phyloP scores from a whole-genome alignment of 1,140 invertebrate species.

The Archivesica marissinica region DNA sequence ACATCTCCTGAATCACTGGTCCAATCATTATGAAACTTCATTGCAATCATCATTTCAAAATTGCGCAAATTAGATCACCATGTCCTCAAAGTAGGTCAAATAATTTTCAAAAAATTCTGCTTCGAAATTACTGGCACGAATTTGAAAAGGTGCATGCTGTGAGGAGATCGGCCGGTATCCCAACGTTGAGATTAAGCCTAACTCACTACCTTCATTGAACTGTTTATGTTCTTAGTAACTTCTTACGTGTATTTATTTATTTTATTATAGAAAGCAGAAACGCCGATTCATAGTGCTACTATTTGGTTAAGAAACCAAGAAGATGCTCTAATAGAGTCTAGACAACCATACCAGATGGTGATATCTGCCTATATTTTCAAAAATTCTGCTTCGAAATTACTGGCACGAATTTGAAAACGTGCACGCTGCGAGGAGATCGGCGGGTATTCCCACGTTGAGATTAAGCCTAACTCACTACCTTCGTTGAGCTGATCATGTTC shows the following conservation, averaged over 20 bases:
- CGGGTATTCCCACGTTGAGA: neutral
- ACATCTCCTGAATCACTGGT: too few relatives aligned
- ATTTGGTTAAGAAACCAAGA: neutral
- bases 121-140: neutral
- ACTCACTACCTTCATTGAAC: neutral
- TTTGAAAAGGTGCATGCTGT: neutral
- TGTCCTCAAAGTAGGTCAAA: too few relatives aligned
- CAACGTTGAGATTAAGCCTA: neutral
- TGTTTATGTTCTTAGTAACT: neutral
- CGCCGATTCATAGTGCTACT: neutral
- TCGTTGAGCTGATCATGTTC: neutral
- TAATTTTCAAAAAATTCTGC: neutral
- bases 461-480: neutral
- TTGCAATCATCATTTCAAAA: too few relatives aligned
- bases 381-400: neutral
- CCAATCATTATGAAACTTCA: too few relatives aligned
- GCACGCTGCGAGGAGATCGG: too few relatives aligned
- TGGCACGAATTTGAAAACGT: neutral
- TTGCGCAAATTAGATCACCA: too few relatives aligned
- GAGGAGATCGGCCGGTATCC: too few relatives aligned
- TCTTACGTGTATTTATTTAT: neutral
- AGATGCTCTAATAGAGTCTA: neutral
- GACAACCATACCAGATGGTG: neutral
- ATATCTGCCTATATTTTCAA: conserved; percentile 15
- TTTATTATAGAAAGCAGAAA: conserved; percentile 14